Base-by-base conservation (phyloP, 2,888 invertebrate species). In the Kryphioiulus occultus region DNA sequence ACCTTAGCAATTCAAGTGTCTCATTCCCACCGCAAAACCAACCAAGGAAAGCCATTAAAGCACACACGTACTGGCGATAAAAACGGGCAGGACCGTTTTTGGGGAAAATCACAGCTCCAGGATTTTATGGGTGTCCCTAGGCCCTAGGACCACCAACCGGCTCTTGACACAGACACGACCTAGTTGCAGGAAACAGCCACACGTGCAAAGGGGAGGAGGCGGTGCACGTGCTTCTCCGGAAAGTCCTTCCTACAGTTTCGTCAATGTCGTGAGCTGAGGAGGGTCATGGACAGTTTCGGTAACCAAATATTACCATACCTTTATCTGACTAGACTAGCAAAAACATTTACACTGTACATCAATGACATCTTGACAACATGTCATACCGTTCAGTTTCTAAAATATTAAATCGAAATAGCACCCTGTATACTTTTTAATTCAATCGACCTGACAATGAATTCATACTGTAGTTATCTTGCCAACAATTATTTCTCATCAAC, bases 21-120 rank as follows among this genome's bases (percentile, higher is more conserved):
- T 26, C 68, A 68, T 68, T 68, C 68, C 68, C 68, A 68, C 68
- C 68, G 68, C 68, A 68, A 68, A 68, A 68, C 68, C 68, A 68
- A 68, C 68, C 68, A 1, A 7, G 68, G 26, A 68, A 68, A 68
- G 68, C 68, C 26, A 68, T 68, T 68, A 68, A 26, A 26, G 68
- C 68, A 68, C 68, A 68, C 68, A 68, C 68, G 68, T 68, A 68
- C 17, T 0, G 68, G 68, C 68, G 22, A 68, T 26, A 12, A 22
- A 26, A 26, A 22, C 22, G 22, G 47, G 47, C 47, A 15, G 17
- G 15, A 47, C 47, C 17, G 1, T 22, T 68, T 68, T 26, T 7
- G 68, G 68, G 22, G 9, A 26, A 68, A 68, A 59, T 59, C 10
- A 5, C n/a, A n/a, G n/a, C n/a, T 4, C 59, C 0, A n/a, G 1